phyloP scores from a whole-genome alignment of 2,797 vertebrate species.

The Hemibagrus guttatus region DNA sequence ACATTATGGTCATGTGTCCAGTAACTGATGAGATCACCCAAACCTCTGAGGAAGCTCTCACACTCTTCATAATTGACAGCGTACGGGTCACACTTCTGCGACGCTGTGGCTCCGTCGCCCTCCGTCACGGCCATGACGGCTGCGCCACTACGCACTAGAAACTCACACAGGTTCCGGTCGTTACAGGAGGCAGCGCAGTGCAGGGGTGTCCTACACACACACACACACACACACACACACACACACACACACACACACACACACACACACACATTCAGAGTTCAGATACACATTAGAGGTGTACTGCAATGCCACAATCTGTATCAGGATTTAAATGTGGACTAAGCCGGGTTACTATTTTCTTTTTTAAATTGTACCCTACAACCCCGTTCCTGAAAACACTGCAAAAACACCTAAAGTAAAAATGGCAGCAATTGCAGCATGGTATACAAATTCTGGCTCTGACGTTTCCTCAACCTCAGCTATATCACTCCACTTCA shows the following conservation, averaged over 20 bases:
- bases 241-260: slow-evolving; percentile 8
- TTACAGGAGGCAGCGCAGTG: slow-evolving; percentile 93
- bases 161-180: slow-evolving; percentile 83
- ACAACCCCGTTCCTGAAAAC: neutral
- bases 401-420: neutral
- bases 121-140: slow-evolving; percentile 86
- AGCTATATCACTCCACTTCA: neutral
- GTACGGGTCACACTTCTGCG: slow-evolving; percentile 90
- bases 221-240: slow-evolving; percentile 11
- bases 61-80: slow-evolving; percentile 82
- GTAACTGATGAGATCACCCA: slow-evolving; percentile 31
- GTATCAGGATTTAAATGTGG: neutral
- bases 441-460: neutral
- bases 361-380: neutral
- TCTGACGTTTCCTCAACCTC: neutral
- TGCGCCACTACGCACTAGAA: slow-evolving; percentile 85
- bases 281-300: neutral
- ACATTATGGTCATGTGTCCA: neutral
- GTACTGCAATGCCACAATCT: neutral
- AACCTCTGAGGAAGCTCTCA: slow-evolving; percentile 84
- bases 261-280: neutral
- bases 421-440: neutral
- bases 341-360: neutral
- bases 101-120: slow-evolving; percentile 82
- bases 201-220: slow-evolving; percentile 81